These are phyloP conservation scores for Erebia palarica DNA, from an alignment of 2,888 invertebrate species.

Conservation along the genomic window DNA sequence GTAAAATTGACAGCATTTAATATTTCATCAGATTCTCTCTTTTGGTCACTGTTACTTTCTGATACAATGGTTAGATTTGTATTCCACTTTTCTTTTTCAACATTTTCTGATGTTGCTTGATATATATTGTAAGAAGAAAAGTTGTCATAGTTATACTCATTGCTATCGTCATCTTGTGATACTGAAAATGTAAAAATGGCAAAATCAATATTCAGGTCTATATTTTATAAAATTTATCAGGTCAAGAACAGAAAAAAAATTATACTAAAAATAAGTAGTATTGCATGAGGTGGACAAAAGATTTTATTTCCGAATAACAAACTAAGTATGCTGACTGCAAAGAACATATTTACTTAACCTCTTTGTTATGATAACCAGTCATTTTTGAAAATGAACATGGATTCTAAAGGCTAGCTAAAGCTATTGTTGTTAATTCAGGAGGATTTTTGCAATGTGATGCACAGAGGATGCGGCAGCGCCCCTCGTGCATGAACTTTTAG, in stretches of 20 bases:
- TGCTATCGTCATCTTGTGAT: slow-evolving; percentile 67
- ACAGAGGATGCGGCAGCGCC: no score
- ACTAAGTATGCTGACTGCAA: no score
- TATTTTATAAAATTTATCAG: neutral
- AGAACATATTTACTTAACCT: no score
- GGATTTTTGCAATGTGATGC: no score
- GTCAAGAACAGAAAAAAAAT: neutral
- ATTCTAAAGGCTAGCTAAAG: no score
- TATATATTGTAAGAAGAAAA: slow-evolving; percentile 61
- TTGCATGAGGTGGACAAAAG: no score
- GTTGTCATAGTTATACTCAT: slow-evolving; percentile 64
- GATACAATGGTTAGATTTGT: slow-evolving; percentile 32
- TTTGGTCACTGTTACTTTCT: slow-evolving; percentile 40
- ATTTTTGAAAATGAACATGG: no score
- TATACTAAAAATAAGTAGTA: neutral
- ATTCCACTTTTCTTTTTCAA: slow-evolving; percentile 38
- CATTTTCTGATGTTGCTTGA: slow-evolving; percentile 44
- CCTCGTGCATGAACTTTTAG: no score
- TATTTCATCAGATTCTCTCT: slow-evolving; percentile 40
- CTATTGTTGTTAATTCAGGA: no score
- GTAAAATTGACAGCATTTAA: slow-evolving; percentile 31
- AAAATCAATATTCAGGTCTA: neutral
- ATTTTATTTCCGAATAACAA: no score
- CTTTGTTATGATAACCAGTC: no score
- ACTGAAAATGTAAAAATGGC: slow-evolving; percentile 50